Percentiles rank a stretch among this genome's conserved stretches.
phyloP scores from a whole-genome alignment of 2,797 vertebrate genomes.

The Rhinogobio ventralis region DNA sequence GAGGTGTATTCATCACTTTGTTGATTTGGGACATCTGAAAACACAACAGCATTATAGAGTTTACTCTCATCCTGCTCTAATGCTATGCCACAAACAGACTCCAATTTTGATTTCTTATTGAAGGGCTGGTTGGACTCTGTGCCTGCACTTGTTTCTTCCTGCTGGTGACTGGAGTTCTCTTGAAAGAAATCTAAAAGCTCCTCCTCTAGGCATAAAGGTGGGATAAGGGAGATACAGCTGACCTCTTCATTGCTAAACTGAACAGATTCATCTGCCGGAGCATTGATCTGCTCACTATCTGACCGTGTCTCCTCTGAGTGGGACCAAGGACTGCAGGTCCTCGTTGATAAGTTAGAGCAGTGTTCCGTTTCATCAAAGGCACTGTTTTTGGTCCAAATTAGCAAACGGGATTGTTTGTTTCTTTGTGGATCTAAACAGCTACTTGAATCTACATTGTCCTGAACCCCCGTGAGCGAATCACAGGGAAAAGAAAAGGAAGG shows the following conservation, averaged over 20 bases:
- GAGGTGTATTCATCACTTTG: slow-evolving; percentile 92
- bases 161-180: slow-evolving; percentile 82
- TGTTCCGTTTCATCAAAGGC: slow-evolving; percentile 99
- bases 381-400: slow-evolving; percentile 99
- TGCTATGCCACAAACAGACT: slow-evolving; percentile 97
- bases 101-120: slow-evolving; percentile 96
- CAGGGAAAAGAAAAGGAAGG: slow-evolving; percentile 93
- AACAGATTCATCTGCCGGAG: slow-evolving; percentile 87
- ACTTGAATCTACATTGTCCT: slow-evolving; percentile 90
- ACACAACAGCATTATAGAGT: slow-evolving; percentile 84
- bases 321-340: slow-evolving; percentile 99
- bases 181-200: slow-evolving; percentile 95
- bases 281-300: slow-evolving; percentile 91
- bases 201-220: slow-evolving; percentile 91
- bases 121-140: slow-evolving; percentile 85
- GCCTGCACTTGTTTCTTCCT: slow-evolving; percentile 82
- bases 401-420: slow-evolving; percentile 98
- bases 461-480: slow-evolving; percentile 88
- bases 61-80: slow-evolving; percentile 90
- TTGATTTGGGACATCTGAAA: slow-evolving; percentile 84
- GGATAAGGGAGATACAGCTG: slow-evolving; percentile 90
- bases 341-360: slow-evolving; percentile 99
- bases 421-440: slow-evolving; percentile 92
- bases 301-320: slow-evolving; percentile 99
- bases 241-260: slow-evolving; percentile 88